Percentiles rank a stretch among this genome's conserved stretches.
These are phyloP conservation scores for Caenorhabditis imperialis DNA, from an alignment of 2,888 invertebrate species.

Conservation along the genomic window DNA sequence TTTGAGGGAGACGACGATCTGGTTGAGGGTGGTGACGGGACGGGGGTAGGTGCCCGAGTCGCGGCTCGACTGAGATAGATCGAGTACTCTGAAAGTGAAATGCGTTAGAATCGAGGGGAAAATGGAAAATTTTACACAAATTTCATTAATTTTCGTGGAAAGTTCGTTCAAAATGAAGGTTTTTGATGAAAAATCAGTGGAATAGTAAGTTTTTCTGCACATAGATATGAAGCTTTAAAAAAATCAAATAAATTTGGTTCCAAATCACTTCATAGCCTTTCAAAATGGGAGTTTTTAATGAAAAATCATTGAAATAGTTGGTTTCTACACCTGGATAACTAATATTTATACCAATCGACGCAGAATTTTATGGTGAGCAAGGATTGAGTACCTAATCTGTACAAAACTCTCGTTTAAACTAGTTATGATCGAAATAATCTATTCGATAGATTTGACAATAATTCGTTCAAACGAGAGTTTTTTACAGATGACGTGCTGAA, in stretches of 20 bases:
- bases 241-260: background rate
- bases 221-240: no score
- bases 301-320: constrained; percentile 1
- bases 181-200: background rate
- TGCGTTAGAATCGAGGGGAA: background rate
- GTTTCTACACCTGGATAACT: no score
- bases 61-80: constrained; percentile 84
- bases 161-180: background rate
- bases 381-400: no score
- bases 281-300: background rate
- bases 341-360: no score
- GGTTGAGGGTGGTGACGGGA: constrained; percentile 85
- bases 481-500: no score
- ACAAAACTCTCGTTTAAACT: no score
- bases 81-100: constrained; percentile 85
- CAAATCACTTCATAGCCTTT: background rate
- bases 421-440: no score
- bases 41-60: constrained; percentile 85
- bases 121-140: no score
- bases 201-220: no score
- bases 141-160: background rate
- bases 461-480: no score
- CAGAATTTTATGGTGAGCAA: no score
- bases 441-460: no score
- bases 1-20: constrained; percentile 85